phyloP scores from a whole-genome alignment of 2,888 invertebrate genomes.

The Muscina levida region DNA sequence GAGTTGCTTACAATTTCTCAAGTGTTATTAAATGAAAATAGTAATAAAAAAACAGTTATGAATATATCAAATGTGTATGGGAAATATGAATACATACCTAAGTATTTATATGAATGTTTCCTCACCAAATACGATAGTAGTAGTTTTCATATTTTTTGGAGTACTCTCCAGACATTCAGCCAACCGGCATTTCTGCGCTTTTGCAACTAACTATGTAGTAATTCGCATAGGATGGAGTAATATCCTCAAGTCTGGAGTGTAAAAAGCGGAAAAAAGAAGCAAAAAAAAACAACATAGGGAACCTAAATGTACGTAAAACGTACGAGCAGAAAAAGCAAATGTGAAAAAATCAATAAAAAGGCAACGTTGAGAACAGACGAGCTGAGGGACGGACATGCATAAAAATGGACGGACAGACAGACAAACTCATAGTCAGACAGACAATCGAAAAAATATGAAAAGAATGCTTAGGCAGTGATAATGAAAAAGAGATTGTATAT shows the following conservation, averaged over 20 bases:
- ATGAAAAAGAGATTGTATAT: constrained; percentile 8
- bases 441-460: no score
- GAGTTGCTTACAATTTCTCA: constrained; percentile 2
- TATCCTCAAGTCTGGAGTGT: not conserved
- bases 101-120: not conserved
- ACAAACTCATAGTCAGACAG: constrained; percentile 1
- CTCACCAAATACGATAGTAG: constrained; percentile 13
- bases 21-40: constrained; percentile 27
- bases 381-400: not conserved
- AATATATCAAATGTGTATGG: not conserved
- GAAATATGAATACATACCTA: not conserved
- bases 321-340: not conserved
- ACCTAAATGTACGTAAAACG: constrained; percentile 11
- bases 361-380: not conserved
- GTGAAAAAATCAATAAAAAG: constrained; percentile 28
- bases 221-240: not conserved
- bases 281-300: constrained; percentile 4
- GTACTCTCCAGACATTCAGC: constrained; percentile 24
- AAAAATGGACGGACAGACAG: constrained; percentile 2
- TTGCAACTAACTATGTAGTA: constrained; percentile 30
- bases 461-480: not conserved
- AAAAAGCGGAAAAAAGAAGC: no score
- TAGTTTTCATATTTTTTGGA: constrained; percentile 14
- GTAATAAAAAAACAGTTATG: no score
- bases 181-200: constrained; percentile 27